Conservation (phyloP, 2,797 vertebrate species). For the Artibeus jamaicensis region DNA sequence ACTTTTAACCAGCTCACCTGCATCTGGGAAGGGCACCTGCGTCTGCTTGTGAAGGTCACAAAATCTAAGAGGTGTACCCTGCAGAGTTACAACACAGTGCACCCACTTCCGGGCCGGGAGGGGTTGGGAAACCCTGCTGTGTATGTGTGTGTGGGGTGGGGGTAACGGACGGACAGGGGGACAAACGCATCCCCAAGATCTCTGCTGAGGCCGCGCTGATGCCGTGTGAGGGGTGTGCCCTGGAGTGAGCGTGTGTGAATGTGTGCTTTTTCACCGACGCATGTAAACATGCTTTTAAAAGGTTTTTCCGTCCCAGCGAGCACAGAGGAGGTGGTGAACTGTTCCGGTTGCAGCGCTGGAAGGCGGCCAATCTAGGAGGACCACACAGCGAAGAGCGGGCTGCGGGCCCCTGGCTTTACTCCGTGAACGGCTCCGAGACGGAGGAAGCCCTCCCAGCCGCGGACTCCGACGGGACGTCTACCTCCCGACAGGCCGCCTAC, state of each 20-base stretch:
- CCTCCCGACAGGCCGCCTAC: slow-evolving; percentile 76
- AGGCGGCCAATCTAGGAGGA: neutral
- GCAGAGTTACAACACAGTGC: neutral
- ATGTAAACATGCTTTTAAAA: neutral
- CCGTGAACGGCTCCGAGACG: neutral
- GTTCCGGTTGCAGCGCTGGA: neutral
- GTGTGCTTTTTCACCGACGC: neutral
- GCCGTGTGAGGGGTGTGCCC: neutral
- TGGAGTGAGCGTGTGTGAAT: neutral
- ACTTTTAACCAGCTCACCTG: neutral
- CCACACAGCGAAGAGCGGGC: neutral
- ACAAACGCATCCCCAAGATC: neutral
- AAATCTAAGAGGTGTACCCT: neutral
- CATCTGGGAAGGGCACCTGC: neutral
- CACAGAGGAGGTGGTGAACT: neutral
- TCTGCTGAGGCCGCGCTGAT: neutral
- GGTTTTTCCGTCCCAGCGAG: neutral
- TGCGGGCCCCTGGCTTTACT: neutral
- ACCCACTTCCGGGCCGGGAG: neutral
- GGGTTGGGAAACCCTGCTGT: neutral
- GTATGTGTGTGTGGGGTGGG: neutral
- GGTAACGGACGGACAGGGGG: too few relatives aligned
- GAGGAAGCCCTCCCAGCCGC: neutral
- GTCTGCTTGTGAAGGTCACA: neutral
- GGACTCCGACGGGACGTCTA: neutral